A percentile compares a stretch with the other conserved stretches of the same genome.
Evolutionary conservation across 2,888 invertebrate species (phyloP).

Genomic region (Odontocolon sp.): DNA sequence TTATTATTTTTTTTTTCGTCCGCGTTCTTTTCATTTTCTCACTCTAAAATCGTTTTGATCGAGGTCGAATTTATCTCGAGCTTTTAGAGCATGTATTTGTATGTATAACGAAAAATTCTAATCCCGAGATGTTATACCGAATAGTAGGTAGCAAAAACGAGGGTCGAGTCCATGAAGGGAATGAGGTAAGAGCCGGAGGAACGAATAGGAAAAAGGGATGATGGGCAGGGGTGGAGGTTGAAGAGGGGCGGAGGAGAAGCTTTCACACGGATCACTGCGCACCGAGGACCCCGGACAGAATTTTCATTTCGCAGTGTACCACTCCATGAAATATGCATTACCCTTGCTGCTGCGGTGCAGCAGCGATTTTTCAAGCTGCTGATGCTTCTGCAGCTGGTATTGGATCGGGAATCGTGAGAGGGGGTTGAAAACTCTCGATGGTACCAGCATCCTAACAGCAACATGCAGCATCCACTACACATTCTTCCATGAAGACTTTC

Average conservation of each 20-base stretch:
- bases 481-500: conserved; percentile 40
- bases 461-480: conserved; percentile 12
- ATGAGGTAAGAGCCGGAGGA: not conserved
- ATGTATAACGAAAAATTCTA: conserved; percentile 15
- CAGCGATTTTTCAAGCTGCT: conserved; percentile 68
- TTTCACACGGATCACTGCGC: conserved; percentile 56
- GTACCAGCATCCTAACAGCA: not conserved
- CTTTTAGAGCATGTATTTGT: conserved; percentile 1
- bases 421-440: conserved; percentile 28
- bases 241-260: conserved; percentile 34
- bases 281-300: conserved; percentile 58
- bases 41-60: conserved; percentile 29
- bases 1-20: not conserved
- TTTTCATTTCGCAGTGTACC: conserved; percentile 69
- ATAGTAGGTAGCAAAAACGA: conserved; percentile 29
- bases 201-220: not conserved
- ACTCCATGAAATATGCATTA: conserved; percentile 72
- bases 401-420: conserved; percentile 17
- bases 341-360: conserved; percentile 55
- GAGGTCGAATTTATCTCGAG: conserved; percentile 35
- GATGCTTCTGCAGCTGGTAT: conserved; percentile 6
- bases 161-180: conserved; percentile 1
- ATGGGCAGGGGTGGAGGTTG: not conserved
- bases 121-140: conserved; percentile 39
- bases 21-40: not conserved